phyloP scores from a whole-genome alignment of 2,797 vertebrate species.

The Limnodromus scolopaceus region DNA sequence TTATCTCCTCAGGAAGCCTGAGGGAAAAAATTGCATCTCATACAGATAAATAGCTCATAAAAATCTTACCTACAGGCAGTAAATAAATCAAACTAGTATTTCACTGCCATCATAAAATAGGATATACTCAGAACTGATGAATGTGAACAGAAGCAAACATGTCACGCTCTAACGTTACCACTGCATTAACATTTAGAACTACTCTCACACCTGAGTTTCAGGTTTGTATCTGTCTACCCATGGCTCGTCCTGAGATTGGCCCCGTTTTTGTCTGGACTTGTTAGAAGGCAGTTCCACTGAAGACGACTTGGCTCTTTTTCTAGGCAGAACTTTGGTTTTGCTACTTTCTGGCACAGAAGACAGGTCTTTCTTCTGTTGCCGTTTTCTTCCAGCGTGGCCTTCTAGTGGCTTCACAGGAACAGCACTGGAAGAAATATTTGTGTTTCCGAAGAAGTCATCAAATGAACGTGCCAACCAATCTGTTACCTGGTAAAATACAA shows the following conservation, averaged over 20 bases:
- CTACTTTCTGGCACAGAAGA: constrained; percentile 51
- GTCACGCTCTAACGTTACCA: fast-evolving
- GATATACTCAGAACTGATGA: background rate
- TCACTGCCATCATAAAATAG: fast-evolving
- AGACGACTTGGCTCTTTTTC: constrained; percentile 74
- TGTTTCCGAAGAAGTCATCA: constrained; percentile 76
- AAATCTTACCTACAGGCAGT: background rate
- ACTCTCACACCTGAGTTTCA: constrained; percentile 81
- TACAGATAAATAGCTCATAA: fast-evolving
- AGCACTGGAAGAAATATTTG: background rate
- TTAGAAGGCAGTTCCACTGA: constrained; percentile 4
- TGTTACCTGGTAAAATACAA: constrained; percentile 76
- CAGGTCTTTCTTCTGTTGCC: constrained; percentile 42
- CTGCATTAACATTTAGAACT: background rate
- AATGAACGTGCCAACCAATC: constrained; percentile 88
- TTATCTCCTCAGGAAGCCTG: background rate
- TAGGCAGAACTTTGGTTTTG: constrained; percentile 55
- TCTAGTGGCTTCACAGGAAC: constrained; percentile 16
- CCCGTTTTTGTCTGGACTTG: constrained; percentile 17
- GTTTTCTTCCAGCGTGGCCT: background rate
- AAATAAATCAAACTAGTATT: background rate
- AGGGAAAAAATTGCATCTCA: background rate
- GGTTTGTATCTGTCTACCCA: constrained; percentile 92
- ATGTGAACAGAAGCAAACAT: fast-evolving
- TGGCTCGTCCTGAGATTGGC: constrained; percentile 76